Evolutionary conservation across 92 coral and sea anemone genomes (phyloP).

Genomic region (Paramuricea clavata): DNA sequence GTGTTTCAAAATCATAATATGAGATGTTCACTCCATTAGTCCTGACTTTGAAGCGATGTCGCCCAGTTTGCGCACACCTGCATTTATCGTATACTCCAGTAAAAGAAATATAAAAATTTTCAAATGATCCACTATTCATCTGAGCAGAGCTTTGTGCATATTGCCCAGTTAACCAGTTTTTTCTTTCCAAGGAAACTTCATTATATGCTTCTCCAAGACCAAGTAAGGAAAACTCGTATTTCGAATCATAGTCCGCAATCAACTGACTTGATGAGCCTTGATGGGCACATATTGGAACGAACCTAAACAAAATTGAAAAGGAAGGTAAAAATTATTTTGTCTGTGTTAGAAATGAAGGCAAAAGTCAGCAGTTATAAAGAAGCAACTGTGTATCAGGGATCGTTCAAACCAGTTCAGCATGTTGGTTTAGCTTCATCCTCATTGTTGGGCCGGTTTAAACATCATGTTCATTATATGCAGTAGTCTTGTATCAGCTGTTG

Average conservation of each 20-base stretch:
- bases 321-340: background rate
- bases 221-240: background rate
- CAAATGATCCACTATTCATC: too few species aligned
- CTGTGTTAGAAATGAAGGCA: background rate
- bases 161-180: background rate
- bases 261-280: background rate
- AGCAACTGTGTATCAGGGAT: too few species aligned
- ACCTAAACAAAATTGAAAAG: background rate
- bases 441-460: too few species aligned
- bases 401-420: too few species aligned
- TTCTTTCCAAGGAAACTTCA: background rate
- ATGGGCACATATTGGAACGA: background rate
- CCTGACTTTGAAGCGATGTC: background rate
- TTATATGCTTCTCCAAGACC: slow-evolving; percentile 12
- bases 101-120: background rate
- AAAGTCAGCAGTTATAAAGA: too few species aligned
- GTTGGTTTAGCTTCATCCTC: too few species aligned
- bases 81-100: background rate
- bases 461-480: too few species aligned
- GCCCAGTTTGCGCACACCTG: slow-evolving; percentile 2
- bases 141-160: background rate
- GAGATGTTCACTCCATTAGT: background rate
- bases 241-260: background rate
- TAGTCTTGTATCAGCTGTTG: too few species aligned
- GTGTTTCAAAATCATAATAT: background rate